A percentile compares a stretch with the other conserved stretches of the same genome.
phyloP scores from a whole-genome alignment of 2,888 invertebrate genomes.

The Mantis religiosa region DNA sequence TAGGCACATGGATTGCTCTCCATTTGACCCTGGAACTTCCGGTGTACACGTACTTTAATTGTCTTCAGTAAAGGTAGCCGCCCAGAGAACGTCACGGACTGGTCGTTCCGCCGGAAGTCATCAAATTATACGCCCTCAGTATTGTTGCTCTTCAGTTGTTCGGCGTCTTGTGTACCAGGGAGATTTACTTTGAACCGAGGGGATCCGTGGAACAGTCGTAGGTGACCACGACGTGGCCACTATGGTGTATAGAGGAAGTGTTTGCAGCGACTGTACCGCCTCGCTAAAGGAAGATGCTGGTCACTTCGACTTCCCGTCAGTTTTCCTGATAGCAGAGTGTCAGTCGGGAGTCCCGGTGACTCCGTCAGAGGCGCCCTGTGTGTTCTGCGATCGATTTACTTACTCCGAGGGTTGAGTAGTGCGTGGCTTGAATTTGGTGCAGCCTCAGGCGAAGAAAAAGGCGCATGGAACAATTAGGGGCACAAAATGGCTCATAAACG shows the following conservation, averaged over 20 bases:
- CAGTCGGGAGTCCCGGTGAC: neutral
- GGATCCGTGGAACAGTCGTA: neutral
- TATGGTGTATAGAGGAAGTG: no score
- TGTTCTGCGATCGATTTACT: slow-evolving; percentile 40
- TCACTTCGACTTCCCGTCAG: neutral
- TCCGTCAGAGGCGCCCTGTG: slow-evolving; percentile 37
- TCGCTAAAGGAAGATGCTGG: neutral
- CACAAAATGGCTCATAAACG: slow-evolving; percentile 42
- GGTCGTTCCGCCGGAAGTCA: neutral
- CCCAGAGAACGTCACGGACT: neutral
- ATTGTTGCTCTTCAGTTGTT: neutral
- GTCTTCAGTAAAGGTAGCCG: neutral
- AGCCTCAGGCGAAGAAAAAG: slow-evolving; percentile 11
- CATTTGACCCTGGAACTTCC: neutral
- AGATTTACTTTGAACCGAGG: neutral
- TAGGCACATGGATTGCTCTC: no score
- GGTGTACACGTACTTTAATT: neutral
- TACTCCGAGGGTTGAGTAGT: neutral
- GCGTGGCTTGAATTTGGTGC: slow-evolving; percentile 31
- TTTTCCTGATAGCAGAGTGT: neutral
- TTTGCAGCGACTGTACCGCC: neutral
- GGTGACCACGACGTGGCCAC: no score
- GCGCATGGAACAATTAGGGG: neutral
- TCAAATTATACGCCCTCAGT: neutral
- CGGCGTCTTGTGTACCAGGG: neutral